These are phyloP conservation scores for Chrysolina haemoptera DNA, from an alignment of 2,888 invertebrate species.

Conservation along the genomic window DNA sequence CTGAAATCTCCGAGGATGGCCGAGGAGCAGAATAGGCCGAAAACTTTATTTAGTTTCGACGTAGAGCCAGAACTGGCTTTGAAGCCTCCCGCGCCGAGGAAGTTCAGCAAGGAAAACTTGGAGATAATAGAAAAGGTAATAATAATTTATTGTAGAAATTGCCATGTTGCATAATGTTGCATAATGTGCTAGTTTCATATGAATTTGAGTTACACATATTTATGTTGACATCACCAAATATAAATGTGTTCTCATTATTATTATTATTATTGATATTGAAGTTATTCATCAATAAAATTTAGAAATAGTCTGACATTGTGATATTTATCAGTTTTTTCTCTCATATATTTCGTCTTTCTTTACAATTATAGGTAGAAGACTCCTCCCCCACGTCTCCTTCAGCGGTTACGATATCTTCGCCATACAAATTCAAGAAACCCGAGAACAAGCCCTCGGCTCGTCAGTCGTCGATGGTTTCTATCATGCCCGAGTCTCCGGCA, in stretches of 20 bases:
- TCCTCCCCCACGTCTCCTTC: conserved; percentile 48
- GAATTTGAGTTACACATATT: no score
- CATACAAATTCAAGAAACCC: conserved; percentile 57
- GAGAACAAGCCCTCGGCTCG: conserved; percentile 50
- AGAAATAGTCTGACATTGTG: no score
- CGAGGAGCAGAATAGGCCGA: conserved; percentile 59
- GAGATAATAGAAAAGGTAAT: conserved; percentile 69
- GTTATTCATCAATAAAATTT: no score
- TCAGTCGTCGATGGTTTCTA: conserved; percentile 60
- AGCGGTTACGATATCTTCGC: conserved; percentile 38
- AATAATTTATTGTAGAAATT: no score
- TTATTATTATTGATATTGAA: no score
- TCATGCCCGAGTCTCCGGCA: conserved; percentile 56
- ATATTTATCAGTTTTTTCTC: no score
- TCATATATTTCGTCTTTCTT: no score
- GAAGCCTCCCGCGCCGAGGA: conserved; percentile 53
- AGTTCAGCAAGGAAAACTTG: conserved; percentile 61
- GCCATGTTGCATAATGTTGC: no score
- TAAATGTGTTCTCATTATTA: no score
- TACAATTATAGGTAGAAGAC: no score
- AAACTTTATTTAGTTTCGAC: conserved; percentile 56
- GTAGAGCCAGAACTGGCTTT: conserved; percentile 43
- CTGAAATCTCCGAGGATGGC: conserved; percentile 70
- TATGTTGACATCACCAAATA: no score
- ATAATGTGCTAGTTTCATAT: no score